Conservation (phyloP, 2,113 vertebrate genomes). For the Scomber japonicus region DNA sequence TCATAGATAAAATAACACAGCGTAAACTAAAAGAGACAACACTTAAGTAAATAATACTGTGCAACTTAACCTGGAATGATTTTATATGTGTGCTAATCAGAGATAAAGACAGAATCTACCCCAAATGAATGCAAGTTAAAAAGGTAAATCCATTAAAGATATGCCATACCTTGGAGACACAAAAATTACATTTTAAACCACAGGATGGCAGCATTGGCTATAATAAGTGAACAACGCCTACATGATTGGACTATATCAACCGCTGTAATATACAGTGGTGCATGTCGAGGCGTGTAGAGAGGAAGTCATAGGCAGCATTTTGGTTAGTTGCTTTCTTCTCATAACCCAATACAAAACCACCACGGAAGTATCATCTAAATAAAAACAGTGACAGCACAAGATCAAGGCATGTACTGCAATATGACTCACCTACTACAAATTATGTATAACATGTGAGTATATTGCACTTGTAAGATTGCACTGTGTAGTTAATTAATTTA, state of each 20-base stretch:
- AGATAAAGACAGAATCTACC: background rate
- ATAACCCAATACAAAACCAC: slow-evolving; percentile 22
- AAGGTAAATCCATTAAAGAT: background rate
- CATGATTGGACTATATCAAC: background rate
- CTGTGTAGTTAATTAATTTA: too few species aligned
- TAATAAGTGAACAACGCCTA: background rate
- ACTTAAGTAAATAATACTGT: background rate
- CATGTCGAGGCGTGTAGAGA: background rate
- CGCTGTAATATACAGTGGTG: background rate
- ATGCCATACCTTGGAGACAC: background rate
- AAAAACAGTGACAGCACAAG: background rate
- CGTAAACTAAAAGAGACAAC: background rate
- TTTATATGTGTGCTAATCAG: background rate
- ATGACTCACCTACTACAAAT: slow-evolving; percentile 9
- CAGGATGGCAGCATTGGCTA: slow-evolving; percentile 59
- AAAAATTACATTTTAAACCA: slow-evolving; percentile 34
- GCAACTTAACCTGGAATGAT: background rate
- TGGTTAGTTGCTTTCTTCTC: slow-evolving; percentile 48
- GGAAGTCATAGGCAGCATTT: slow-evolving; percentile 16
- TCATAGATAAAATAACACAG: background rate
- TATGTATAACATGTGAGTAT: background rate
- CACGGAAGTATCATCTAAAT: background rate
- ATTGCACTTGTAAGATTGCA: background rate
- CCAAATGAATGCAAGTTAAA: background rate
- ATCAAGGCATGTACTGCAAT: background rate